Conservation (phyloP, 2,797 vertebrate genomes). For the Tangara arthus region DNA sequence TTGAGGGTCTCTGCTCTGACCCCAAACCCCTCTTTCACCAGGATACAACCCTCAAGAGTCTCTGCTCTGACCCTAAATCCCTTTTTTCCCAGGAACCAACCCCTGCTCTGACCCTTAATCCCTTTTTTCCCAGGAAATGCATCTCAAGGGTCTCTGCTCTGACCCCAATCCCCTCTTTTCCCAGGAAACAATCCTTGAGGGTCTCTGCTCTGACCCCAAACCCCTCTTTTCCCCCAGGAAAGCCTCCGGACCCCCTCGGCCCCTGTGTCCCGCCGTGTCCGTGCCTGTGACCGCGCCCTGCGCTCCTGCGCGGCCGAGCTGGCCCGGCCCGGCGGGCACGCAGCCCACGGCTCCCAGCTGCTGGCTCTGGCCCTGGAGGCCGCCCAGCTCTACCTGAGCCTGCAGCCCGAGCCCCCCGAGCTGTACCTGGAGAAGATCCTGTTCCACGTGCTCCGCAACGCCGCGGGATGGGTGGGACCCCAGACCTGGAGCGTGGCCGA, state of each 20-base stretch:
- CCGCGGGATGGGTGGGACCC: not conserved
- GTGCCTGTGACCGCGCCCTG: conserved; percentile 82
- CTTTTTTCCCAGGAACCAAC: too few relatives aligned
- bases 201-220: fast-evolving
- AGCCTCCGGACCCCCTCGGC: fast-evolving
- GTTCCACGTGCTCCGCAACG: conserved; percentile 85
- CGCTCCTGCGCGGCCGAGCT: conserved; percentile 81
- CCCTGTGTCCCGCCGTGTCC: fast-evolving
- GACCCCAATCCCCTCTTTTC: too few relatives aligned
- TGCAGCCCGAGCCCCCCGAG: conserved; percentile 59
- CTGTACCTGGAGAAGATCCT: conserved; percentile 92
- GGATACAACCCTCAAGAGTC: too few relatives aligned
- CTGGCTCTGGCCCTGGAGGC: conserved; percentile 77
- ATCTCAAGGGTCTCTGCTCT: too few relatives aligned
- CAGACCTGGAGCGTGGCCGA: conserved; percentile 62
- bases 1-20: fast-evolving
- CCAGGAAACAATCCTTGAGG: fast-evolving
- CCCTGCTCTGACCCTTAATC: fast-evolving
- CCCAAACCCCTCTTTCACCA: not conserved
- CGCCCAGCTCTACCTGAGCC: conserved; percentile 74
- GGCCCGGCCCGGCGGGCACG: conserved; percentile 46
- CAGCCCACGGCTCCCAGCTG: conserved; percentile 66
- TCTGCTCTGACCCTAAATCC: fast-evolving
- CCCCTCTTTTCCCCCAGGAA: not conserved
- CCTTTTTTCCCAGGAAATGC: too few relatives aligned